phyloP scores from a whole-genome alignment of 2,888 invertebrate species.

The Pasiphila rectangulata region DNA sequence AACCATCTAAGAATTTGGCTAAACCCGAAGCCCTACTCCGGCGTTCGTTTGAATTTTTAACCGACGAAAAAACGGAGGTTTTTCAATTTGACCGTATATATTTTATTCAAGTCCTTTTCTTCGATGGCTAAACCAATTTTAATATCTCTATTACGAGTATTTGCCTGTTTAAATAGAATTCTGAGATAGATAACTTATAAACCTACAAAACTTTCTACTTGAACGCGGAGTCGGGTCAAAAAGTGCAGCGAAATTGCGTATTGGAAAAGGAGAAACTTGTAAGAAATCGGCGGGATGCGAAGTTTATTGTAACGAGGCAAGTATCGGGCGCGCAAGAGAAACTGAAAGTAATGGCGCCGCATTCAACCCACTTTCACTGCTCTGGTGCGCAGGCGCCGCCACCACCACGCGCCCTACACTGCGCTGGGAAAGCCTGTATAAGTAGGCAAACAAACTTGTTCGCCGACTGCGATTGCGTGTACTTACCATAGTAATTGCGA shows the following conservation, averaged over 20 bases:
- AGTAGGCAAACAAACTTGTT: constrained; percentile 19
- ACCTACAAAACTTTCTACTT: constrained; percentile 59
- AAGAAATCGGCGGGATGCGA: constrained; percentile 80
- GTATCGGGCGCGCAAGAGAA: constrained; percentile 75
- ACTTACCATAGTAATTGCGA: constrained; percentile 19
- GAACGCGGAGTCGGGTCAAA: constrained; percentile 60
- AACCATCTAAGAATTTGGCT: too few relatives aligned
- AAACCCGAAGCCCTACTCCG: too few relatives aligned
- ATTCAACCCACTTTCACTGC: constrained; percentile 80
- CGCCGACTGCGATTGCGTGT: constrained; percentile 12
- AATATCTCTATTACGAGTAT: too few relatives aligned
- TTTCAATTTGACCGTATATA: too few relatives aligned
- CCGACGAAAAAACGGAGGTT: too few relatives aligned
- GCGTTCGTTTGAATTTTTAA: too few relatives aligned
- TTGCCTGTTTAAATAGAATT: too few relatives aligned
- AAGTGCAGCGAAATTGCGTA: constrained; percentile 60
- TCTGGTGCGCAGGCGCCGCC: constrained; percentile 50
- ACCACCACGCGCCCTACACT: constrained; percentile 40
- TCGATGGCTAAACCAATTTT: too few relatives aligned
- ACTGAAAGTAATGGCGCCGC: constrained; percentile 78
- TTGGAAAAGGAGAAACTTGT: constrained; percentile 79
- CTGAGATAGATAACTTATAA: constrained; percentile 17
- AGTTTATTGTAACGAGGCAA: constrained; percentile 78
- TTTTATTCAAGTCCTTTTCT: too few relatives aligned
- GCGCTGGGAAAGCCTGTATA: constrained; percentile 29